Base-by-base conservation (phyloP, 64 coral and sea anemone genomes). In the Pocillopora damicornis region DNA sequence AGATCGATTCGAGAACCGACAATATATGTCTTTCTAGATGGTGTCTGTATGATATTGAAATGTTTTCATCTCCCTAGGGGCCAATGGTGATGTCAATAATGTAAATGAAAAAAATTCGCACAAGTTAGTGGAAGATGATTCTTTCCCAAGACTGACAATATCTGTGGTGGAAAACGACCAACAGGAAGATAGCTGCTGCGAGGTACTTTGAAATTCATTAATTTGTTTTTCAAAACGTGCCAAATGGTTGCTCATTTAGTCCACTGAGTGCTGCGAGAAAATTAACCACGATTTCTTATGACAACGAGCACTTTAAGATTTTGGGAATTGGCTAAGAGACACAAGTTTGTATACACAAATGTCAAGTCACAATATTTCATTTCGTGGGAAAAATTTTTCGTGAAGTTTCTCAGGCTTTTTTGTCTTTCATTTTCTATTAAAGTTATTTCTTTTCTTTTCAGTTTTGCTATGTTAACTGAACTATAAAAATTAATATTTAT, bases 171-270 rank as follows among this genome's bases (percentile, higher is more conserved):
- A 85, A 57, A 85, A 73, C 42, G 88, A 93, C 7, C 62, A 87
- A 34, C 75, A 79, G 4, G 94, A 97, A 63, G 94, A 97, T 35
- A 97, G 91, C 65, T 97, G 94, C 73, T 97, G 89, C 57, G 94
- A 97, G 94, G 94, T 97, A 92, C 22, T 35, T 59, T 88, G 38
- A 68, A 93, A 69, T 75, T 60, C 17, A 3, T 78, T 80, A 5
- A 71, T 23, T 23, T 75, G 2, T 15, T 15, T 35, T 20, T 56
- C 11, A 57, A 9, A 9, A n/a, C 11, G 0, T 12, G 6, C 17
- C 25, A 7, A 51, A 7, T 51, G 42, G 7, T 73, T 72, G 81
- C 65, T 65, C 60, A 67, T 83, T 67, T 83, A 37, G 8, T 62
- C 22, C 12, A 11, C 67, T 25, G 4, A 11, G 7, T 23, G 25